Base-by-base conservation (phyloP, 1,140 invertebrate species). In the Ctenoplectra terminalis region DNA sequence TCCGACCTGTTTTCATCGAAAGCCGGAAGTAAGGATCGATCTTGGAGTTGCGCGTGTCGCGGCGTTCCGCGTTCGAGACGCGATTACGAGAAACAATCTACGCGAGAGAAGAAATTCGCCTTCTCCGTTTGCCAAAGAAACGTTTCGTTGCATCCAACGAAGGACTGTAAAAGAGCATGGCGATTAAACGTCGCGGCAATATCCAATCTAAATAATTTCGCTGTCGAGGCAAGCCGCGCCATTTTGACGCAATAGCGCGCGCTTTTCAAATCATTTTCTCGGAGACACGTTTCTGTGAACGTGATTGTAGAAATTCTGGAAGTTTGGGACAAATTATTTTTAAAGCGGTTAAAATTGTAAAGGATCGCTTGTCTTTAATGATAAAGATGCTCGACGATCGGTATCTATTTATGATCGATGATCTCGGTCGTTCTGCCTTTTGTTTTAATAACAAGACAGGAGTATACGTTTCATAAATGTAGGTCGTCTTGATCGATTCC, bases 1-100 rank as follows among this genome's bases (percentile, higher is more conserved):
- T 46, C 61, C 71, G 84, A 83, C 81, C 75, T 80, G 84, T 86
- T 87, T 83, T 56, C 58, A 79, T 83, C 76, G 85, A 87, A 87
- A 87, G 85, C 85, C 81, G 85, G 85, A 87, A 87, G 76, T 54
- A 64, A 50, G 52, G 71, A 78, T 26, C 67, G 76, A 86, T 72
- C 66, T 11, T 1, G 50, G 31, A 58, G 58, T n/a, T 23, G n/a
- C 66, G 40, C 63, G n/a, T n/a, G n/a, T n/a, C n/a, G n/a, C n/a
- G n/a, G n/a, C n/a, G 63, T 83, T 86, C 75, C 67, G 66, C 71
- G 48, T 83, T 40, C 29, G 4, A 9, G 40, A 4, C 40, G 9
- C 40, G 60, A 83, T n/a, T n/a, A n/a, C n/a, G n/a, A 69, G 54
- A 52, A 52, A 52, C 52, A 5, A 69, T 48, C 8, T 43, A 7